Base-by-base conservation (phyloP, 2,113 vertebrate species). In the Camelus dromedarius region DNA sequence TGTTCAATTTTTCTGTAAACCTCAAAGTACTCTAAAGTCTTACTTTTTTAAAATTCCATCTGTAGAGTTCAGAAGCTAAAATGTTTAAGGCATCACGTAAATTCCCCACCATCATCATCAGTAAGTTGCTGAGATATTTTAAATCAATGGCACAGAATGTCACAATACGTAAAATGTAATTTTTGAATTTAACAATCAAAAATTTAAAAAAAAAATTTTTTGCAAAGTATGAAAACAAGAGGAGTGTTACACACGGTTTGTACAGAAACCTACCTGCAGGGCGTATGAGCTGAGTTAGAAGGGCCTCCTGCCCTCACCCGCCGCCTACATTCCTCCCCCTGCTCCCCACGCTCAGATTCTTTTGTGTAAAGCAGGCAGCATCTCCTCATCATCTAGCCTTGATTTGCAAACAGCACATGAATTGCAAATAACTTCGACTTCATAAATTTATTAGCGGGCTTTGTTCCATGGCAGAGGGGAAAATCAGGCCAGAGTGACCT, bases 111-210 rank as follows among this genome's bases (percentile, higher is more conserved):
- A 42, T 42, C 38, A 42, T 28, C 2, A 6, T 58, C 48, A 1
- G 32, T 32, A 13, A 11, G 5, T 14, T 13, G 26, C 28, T 16
- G 14, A 75, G 50, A 52, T 3, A 16, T 7, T 30, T 32, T 30
- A 12, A 15, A 8, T 0, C 1, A 28, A 26, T 6, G 48, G n/a
- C 10, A 16, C 0, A 15, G 6, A 3, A 18, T 2, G 3, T 32
- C 30, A 9, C 6, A 20, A 16, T 8, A 15, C 3, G 12, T 66
- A 10, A 86, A 32, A 19, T 12, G 1, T 3, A 22, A 22, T 66
- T 79, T 79, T 1, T 19, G 48, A 48, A 0, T 3, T 14, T 4
- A 30, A 46, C 15, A 1, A 5, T 52, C 54, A 58, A 8, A 30
- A 60, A 28, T 38, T 14, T 6, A 30, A 75, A 75, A 11, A 12